phyloP scores from a whole-genome alignment of 2,113 vertebrate genomes.

The Triplophysa tibetana region DNA sequence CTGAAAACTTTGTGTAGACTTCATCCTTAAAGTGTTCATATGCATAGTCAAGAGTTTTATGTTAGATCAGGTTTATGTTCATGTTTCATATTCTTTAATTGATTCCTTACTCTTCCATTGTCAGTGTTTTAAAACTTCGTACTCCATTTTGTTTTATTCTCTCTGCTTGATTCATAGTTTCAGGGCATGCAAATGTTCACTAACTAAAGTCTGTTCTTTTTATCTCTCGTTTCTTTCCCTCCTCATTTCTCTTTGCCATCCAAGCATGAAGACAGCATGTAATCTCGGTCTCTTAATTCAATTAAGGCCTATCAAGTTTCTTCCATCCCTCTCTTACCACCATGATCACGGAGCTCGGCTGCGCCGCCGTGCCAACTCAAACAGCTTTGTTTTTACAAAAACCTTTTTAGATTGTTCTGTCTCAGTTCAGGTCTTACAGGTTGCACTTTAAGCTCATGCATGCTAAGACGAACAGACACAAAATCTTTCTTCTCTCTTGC shows the following conservation, averaged over 20 bases:
- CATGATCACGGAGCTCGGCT: slow-evolving; percentile 10
- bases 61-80: too few relatives aligned
- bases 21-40: too few relatives aligned
- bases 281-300: slow-evolving; percentile 46
- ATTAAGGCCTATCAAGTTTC: slow-evolving; percentile 55
- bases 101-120: too few relatives aligned
- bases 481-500: slow-evolving; percentile 2
- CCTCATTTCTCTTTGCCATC: slow-evolving; percentile 46
- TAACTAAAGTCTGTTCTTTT: neutral
- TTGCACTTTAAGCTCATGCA: slow-evolving; percentile 34
- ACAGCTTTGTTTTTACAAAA: slow-evolving; percentile 31
- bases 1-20: too few relatives aligned
- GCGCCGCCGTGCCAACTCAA: slow-evolving; percentile 33
- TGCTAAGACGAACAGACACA: slow-evolving; percentile 17
- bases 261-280: slow-evolving; percentile 46
- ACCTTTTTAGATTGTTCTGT: slow-evolving; percentile 33
- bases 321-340: slow-evolving; percentile 18
- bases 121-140: too few relatives aligned
- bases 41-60: too few relatives aligned
- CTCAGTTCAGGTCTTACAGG: slow-evolving; percentile 37
- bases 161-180: slow-evolving; percentile 40
- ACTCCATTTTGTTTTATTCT: slow-evolving; percentile 23
- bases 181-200: neutral
- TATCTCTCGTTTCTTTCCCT: neutral
- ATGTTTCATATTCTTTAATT: too few relatives aligned